Percentiles rank a stretch among this genome's conserved stretches.
These are phyloP conservation scores for Mystacides longicornis DNA, from an alignment of 2,888 invertebrate genomes.

Conservation along the genomic window DNA sequence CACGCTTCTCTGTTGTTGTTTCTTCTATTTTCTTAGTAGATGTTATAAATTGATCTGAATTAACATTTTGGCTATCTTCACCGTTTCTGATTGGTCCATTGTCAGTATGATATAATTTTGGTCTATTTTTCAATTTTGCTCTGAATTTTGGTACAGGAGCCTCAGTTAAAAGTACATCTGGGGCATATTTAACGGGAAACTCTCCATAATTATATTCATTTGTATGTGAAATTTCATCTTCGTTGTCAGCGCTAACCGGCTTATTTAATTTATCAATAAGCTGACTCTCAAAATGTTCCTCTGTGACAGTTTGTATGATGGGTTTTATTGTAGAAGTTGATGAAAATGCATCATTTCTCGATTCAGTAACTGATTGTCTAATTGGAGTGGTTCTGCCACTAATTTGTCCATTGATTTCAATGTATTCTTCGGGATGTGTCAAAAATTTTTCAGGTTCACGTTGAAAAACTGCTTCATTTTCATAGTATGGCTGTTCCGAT, in stretches of 20 bases:
- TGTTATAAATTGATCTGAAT: conserved; percentile 16
- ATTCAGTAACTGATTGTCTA: conserved; percentile 8
- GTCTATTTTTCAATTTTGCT: conserved; percentile 29
- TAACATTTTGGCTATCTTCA: conserved; percentile 32
- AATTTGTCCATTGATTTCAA: conserved; percentile 19
- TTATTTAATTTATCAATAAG: neutral
- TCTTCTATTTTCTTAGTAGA: conserved; percentile 16
- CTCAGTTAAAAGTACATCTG: conserved; percentile 35
- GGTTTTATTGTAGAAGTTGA: conserved; percentile 12
- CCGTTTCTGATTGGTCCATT: conserved; percentile 33
- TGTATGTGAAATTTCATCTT: neutral
- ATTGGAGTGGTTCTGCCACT: conserved; percentile 9
- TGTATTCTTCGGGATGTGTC: conserved; percentile 21
- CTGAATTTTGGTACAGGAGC: conserved; percentile 30
- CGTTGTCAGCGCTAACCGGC: neutral
- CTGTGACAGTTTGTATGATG: conserved; percentile 1
- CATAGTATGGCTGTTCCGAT: conserved; percentile 18
- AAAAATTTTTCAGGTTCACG: conserved; percentile 23
- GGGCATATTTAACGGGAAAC: conserved; percentile 30
- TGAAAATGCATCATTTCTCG: conserved; percentile 9
- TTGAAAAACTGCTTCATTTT: conserved; percentile 24
- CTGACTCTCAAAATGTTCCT: neutral
- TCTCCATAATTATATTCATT: conserved; percentile 5
- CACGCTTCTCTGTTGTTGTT: conserved; percentile 10
- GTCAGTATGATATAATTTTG: conserved; percentile 28